Conservation (phyloP, 1,140 invertebrate genomes). For the Centruroides sculpturatus region DNA sequence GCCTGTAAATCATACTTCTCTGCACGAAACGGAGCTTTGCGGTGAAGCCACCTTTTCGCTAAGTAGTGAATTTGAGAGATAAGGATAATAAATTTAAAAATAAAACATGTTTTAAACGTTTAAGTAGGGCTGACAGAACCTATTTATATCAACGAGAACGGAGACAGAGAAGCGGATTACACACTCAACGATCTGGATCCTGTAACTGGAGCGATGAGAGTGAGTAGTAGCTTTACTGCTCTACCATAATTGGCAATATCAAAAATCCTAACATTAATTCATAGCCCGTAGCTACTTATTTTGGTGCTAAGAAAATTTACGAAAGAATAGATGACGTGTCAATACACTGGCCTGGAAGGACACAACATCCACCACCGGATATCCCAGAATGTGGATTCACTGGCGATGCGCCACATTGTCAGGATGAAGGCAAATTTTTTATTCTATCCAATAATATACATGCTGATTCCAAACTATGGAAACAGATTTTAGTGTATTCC, state of each 20-base stretch:
- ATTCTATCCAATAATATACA: too few species aligned
- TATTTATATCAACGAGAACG: conserved; percentile 47
- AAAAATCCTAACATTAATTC: conserved; percentile 23
- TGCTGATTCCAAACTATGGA: too few species aligned
- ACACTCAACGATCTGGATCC: conserved; percentile 61
- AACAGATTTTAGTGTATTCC: too few species aligned
- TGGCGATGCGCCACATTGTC: conserved; percentile 5
- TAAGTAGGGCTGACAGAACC: conserved; percentile 13
- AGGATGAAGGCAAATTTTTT: too few species aligned
- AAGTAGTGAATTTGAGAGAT: not conserved
- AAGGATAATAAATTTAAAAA: conserved; percentile 1
- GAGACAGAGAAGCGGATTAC: conserved; percentile 71
- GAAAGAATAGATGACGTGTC: conserved; percentile 1
- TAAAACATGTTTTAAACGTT: not conserved
- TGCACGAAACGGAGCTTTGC: too few species aligned
- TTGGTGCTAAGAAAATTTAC: conserved; percentile 2
- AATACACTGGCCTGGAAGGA: conserved; percentile 17
- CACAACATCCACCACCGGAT: conserved; percentile 57
- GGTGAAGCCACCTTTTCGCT: not conserved
- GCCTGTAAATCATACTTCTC: not conserved
- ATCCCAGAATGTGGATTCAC: conserved; percentile 56
- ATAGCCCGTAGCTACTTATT: conserved; percentile 14
- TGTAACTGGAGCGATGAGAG: conserved; percentile 56
- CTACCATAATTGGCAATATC: too few species aligned
- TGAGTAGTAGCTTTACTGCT: conserved; percentile 19